These are phyloP conservation scores for Drosophila paramelanica DNA, from an alignment of 2,888 invertebrate genomes.

Conservation along the genomic window DNA sequence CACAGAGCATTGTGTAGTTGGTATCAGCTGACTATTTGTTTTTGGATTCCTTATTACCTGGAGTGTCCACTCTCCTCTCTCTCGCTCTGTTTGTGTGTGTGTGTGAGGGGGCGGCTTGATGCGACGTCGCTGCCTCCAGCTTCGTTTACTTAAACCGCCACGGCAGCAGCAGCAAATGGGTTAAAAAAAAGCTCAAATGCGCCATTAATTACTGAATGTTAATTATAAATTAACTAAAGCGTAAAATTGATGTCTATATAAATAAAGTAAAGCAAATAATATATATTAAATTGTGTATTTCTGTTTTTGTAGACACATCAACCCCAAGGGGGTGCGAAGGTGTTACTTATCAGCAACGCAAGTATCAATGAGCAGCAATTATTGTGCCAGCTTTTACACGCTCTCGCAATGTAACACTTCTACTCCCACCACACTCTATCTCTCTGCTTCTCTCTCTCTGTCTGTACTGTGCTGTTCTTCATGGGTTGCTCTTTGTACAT, in stretches of 20 bases:
- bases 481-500: constrained; percentile 2
- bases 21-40: not conserved
- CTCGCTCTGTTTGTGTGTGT: constrained; percentile 2
- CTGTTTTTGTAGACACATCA: constrained; percentile 18
- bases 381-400: constrained; percentile 14
- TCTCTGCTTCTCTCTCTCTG: not conserved
- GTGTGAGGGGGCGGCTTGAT: constrained; percentile 14
- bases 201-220: constrained; percentile 21
- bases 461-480: not conserved
- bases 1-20: constrained; percentile 1
- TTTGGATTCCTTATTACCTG: constrained; percentile 21
- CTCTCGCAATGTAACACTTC: not conserved
- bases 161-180: constrained; percentile 34
- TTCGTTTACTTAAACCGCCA: constrained; percentile 13
- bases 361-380: constrained; percentile 21
- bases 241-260: constrained; percentile 7
- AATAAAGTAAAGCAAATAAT: not conserved
- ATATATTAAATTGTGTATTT: not conserved
- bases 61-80: constrained; percentile 14
- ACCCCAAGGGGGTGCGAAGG: not conserved
- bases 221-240: constrained; percentile 33
- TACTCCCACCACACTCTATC: not conserved
- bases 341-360: constrained; percentile 30
- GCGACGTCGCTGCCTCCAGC: not conserved
- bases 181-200: constrained; percentile 31